Evolutionary conservation across 2,113 vertebrate species (phyloP).

Genomic region (Ivindomyrus marchei): DNA sequence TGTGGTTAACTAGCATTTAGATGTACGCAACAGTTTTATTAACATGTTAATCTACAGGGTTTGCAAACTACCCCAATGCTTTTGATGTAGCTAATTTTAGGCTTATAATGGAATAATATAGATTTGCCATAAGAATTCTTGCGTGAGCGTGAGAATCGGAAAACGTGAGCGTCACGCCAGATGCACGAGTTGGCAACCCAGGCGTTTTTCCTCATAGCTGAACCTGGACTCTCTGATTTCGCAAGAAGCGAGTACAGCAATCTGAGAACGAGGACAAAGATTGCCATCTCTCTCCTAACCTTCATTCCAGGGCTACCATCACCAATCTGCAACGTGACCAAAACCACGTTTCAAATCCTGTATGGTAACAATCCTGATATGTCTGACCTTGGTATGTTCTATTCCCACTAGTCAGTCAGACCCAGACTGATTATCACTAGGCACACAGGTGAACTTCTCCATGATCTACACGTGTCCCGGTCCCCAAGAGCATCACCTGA

Average conservation of each 20-base stretch:
- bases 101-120: neutral
- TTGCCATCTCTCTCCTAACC: neutral
- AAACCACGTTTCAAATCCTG: neutral
- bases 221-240: neutral
- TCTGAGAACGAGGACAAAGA: neutral
- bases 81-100: neutral
- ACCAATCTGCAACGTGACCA: neutral
- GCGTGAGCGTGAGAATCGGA: neutral
- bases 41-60: neutral
- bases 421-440: neutral
- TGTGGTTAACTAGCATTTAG: neutral
- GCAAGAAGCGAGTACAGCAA: neutral
- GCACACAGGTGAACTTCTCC: neutral
- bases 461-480: neutral
- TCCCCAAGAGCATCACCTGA: slow-evolving; percentile 66
- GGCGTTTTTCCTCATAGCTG: neutral
- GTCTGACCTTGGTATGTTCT: neutral
- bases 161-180: neutral
- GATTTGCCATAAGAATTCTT: neutral
- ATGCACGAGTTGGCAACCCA: neutral
- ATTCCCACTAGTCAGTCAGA: neutral
- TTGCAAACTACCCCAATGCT: neutral
- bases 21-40: neutral
- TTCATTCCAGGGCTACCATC: neutral
- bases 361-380: neutral